These are phyloP conservation scores for Botrylloides violaceus DNA, from an alignment of 23 tunicate genomes.

Conservation along the genomic window DNA sequence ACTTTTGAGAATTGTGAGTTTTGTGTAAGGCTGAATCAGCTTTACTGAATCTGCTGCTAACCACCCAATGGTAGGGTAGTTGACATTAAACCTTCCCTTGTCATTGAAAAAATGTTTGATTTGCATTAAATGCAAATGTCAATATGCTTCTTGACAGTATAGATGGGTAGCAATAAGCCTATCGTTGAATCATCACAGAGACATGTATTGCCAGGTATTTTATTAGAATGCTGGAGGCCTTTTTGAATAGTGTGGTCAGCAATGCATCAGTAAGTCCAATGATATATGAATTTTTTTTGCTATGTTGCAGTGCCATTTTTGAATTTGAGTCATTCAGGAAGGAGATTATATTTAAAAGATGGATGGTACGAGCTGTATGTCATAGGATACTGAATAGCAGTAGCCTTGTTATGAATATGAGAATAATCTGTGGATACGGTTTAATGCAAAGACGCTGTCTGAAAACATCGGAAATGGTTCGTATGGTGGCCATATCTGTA, in stretches of 20 bases:
- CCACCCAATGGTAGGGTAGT: no score
- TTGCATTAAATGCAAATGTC: no score
- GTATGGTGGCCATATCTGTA: not conserved
- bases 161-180: no score
- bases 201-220: no score
- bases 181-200: no score
- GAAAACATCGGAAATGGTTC: not conserved
- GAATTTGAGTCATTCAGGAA: conserved; percentile 1
- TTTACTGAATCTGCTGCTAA: no score
- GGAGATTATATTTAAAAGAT: not conserved
- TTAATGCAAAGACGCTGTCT: not conserved
- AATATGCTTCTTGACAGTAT: no score
- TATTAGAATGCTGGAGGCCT: not conserved
- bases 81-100: no score
- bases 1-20: no score
- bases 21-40: no score
- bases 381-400: not conserved
- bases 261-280: not conserved
- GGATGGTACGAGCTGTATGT: not conserved
- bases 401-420: not conserved
- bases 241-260: not conserved
- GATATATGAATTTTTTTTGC: not conserved
- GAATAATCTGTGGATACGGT: not conserved
- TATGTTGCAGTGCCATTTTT: not conserved
- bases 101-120: no score